Conservation (phyloP, 2,888 invertebrate species). For the Hipparchia semele region DNA sequence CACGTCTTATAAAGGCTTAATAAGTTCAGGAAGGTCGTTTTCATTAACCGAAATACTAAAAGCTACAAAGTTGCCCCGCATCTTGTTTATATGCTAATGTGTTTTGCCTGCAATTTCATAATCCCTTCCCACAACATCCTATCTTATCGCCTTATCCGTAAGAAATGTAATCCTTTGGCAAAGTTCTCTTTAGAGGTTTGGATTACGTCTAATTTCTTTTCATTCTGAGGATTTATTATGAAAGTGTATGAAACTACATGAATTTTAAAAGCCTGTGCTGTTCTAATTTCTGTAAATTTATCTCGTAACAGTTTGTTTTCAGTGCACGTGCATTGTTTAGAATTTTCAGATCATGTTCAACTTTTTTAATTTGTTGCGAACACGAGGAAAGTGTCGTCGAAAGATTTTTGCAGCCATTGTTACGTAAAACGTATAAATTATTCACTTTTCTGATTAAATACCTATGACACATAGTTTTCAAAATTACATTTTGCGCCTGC, state of each 20-base stretch:
- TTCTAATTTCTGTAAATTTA: neutral
- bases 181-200: conserved; percentile 4
- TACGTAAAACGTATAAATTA: no score
- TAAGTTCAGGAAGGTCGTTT: conserved; percentile 50
- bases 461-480: neutral
- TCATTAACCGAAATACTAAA: conserved; percentile 55
- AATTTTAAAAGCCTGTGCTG: conserved; percentile 3
- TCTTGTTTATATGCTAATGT: conserved; percentile 72
- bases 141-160: conserved; percentile 17
- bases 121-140: conserved; percentile 19
- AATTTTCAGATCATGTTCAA: no score
- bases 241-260: conserved; percentile 7
- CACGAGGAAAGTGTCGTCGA: neutral
- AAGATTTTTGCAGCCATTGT: no score
- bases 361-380: neutral
- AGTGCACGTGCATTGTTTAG: neutral
- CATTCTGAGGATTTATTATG: conserved; percentile 19
- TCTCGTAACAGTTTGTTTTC: neutral
- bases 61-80: conserved; percentile 53
- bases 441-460: no score
- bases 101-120: conserved; percentile 48
- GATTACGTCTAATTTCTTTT: conserved; percentile 23
- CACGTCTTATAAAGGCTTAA: conserved; percentile 22
- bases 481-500: neutral
- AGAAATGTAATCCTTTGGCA: conserved; percentile 15